Percentiles rank a stretch among this genome's conserved stretches.
Evolutionary conservation across 2,797 vertebrate species (phyloP).

Genomic region (Chaenodraco wilsoni): DNA sequence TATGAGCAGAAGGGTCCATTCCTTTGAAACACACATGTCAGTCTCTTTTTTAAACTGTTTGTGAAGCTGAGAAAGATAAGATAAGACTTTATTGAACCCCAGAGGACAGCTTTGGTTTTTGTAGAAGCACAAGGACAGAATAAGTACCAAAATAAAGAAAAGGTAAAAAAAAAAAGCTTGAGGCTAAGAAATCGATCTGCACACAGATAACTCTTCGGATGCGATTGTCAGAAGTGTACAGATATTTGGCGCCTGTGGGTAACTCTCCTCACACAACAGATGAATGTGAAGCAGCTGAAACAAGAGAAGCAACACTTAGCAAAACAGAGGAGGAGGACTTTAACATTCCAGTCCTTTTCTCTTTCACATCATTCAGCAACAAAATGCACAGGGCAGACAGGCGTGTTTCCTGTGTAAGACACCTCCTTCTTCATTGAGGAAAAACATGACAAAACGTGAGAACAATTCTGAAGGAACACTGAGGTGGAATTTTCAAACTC

Average conservation of each 20-base stretch:
- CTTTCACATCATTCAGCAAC: not conserved
- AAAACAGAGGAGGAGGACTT: not conserved
- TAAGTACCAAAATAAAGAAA: not conserved
- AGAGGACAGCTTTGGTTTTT: not conserved
- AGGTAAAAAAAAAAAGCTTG: no score
- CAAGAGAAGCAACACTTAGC: not conserved
- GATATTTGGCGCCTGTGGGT: not conserved
- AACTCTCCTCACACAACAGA: not conserved
- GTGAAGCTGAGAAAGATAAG: not conserved
- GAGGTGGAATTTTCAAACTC: not conserved
- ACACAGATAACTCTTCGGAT: not conserved
- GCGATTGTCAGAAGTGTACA: not conserved
- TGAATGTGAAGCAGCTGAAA: not conserved
- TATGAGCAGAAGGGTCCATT: not conserved
- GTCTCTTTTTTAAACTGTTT: not conserved
- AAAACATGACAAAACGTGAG: not conserved
- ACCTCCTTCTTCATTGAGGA: not conserved
- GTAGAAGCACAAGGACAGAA: not conserved
- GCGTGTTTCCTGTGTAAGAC: not conserved
- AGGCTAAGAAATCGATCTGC: not conserved
- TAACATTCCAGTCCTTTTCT: not conserved
- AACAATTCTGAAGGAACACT: no score
- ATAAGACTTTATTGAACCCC: not conserved
- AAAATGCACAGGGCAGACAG: not conserved
- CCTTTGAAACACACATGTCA: not conserved